These are phyloP conservation scores for Hydropsyche tenuis DNA, from an alignment of 1,140 invertebrate genomes.

Conservation along the genomic window DNA sequence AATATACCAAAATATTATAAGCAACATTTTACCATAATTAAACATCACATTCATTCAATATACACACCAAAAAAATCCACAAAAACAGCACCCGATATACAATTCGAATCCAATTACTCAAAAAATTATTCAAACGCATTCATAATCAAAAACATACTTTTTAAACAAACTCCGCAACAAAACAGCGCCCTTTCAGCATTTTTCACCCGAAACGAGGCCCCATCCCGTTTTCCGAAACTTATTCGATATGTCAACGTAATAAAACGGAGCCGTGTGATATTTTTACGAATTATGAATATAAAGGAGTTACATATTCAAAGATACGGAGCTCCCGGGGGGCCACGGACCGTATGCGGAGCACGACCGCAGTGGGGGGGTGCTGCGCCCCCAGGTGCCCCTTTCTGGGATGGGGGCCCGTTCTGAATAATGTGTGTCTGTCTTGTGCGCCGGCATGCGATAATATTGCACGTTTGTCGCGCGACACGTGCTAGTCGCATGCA, in stretches of 20 bases:
- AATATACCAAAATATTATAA: slow-evolving; percentile 20
- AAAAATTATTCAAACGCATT: no score
- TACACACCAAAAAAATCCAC: background rate
- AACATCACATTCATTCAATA: no score
- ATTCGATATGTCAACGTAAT: slow-evolving; percentile 35
- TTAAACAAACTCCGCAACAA: no score
- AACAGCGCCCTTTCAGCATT: background rate
- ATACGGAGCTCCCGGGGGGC: slow-evolving; percentile 13
- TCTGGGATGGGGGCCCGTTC: background rate
- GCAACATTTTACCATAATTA: no score
- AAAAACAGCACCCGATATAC: no score
- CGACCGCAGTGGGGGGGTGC: slow-evolving; percentile 20
- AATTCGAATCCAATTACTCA: no score
- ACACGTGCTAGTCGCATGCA: slow-evolving; percentile 25
- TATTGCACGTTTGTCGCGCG: slow-evolving; percentile 34
- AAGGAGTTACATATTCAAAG: slow-evolving; percentile 29
- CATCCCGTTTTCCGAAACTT: slow-evolving; percentile 16
- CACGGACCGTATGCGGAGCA: slow-evolving; percentile 11
- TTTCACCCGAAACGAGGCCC: background rate
- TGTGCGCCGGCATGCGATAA: slow-evolving; percentile 16
- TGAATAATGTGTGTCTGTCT: slow-evolving; percentile 23
- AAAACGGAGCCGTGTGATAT: slow-evolving; percentile 37
- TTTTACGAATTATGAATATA: slow-evolving; percentile 43
- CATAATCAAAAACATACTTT: no score
- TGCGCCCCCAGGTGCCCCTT: background rate